phyloP scores from a whole-genome alignment of 2,797 vertebrate genomes.

The Silurus lanzhouensis region DNA sequence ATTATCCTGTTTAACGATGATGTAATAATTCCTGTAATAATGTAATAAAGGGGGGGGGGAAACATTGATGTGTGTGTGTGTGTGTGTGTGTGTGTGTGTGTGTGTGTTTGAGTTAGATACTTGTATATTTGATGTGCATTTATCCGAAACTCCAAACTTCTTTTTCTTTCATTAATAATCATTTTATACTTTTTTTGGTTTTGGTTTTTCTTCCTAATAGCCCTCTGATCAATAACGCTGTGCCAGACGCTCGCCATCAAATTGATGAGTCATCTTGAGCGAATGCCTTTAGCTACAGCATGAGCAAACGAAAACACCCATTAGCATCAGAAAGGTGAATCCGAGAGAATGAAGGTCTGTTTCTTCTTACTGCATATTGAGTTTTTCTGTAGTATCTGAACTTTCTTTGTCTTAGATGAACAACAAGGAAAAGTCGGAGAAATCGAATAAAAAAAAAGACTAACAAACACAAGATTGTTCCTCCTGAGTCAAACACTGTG shows the following conservation, averaged over 20 bases:
- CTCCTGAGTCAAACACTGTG: background rate
- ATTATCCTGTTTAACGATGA: background rate
- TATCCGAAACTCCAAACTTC: background rate
- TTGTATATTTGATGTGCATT: background rate
- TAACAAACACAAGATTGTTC: background rate
- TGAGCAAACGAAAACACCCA: background rate
- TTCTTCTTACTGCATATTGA: background rate
- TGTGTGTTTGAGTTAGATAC: too few species aligned
- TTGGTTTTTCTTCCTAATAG: background rate
- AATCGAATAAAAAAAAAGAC: background rate
- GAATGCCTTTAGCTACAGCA: slow-evolving; percentile 6
- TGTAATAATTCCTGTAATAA: background rate
- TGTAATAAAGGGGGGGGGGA: too few species aligned
- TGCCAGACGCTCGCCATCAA: slow-evolving; percentile 6
- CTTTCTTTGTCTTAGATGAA: background rate
- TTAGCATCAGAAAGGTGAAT: background rate
- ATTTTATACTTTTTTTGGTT: too few species aligned
- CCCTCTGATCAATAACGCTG: slow-evolving; percentile 21
- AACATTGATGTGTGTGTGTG: too few species aligned
- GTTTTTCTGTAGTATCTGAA: background rate
- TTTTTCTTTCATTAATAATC: background rate
- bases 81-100: too few species aligned
- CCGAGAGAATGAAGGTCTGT: background rate
- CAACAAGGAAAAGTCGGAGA: background rate
- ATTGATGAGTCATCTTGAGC: slow-evolving; percentile 19